Conservation (phyloP, 2,113 vertebrate species). For the Triplophysa rosa region DNA sequence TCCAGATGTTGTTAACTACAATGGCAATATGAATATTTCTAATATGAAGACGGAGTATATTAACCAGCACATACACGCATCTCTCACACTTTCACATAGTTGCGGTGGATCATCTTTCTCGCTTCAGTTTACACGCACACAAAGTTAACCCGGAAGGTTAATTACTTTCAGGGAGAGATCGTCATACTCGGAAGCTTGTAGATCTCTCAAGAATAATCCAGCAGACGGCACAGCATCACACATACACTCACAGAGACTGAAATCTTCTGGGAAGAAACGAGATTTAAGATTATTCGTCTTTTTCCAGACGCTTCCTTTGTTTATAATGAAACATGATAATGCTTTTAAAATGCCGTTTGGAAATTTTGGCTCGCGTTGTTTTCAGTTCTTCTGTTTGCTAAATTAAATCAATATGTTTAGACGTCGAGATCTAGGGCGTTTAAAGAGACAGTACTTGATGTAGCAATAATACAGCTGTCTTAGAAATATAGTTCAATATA, state of each 20-base stretch:
- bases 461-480: too few relatives aligned
- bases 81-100: neutral
- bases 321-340: conserved; percentile 21
- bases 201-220: neutral
- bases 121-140: conserved; percentile 32
- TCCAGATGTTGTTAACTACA: too few relatives aligned
- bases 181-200: conserved; percentile 14
- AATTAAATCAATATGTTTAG: conserved; percentile 16
- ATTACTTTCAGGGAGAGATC: conserved; percentile 37
- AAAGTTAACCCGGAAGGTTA: neutral
- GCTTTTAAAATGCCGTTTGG: neutral
- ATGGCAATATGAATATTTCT: too few relatives aligned
- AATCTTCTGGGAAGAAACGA: neutral
- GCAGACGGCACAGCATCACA: conserved; percentile 10
- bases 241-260: neutral
- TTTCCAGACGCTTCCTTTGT: neutral
- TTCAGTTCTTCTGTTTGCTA: neutral
- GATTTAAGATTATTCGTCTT: neutral
- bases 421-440: neutral
- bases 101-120: conserved; percentile 38
- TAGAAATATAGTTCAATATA: too few relatives aligned
- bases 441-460: too few relatives aligned
- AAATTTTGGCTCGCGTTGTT: neutral
- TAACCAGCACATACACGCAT: neutral
- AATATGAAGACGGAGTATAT: too few relatives aligned